Conservation (phyloP, 2,888 invertebrate species). For the Diaprepes abbreviatus region DNA sequence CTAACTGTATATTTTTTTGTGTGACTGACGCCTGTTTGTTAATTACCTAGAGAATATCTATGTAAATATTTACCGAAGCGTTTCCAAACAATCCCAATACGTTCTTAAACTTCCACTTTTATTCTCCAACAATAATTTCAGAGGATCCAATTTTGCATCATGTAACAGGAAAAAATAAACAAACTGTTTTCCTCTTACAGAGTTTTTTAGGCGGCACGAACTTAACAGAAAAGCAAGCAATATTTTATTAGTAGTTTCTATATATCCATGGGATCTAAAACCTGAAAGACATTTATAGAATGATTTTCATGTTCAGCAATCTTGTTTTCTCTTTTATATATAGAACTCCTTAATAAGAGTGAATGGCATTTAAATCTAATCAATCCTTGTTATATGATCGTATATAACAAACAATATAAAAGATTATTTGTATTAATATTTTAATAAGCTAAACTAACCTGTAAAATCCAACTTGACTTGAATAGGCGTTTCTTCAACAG, state of each 20-base stretch:
- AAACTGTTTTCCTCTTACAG: slow-evolving; percentile 53
- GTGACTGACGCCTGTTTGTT: no score
- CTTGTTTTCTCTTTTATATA: no score
- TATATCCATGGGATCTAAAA: slow-evolving; percentile 57
- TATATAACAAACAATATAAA: no score
- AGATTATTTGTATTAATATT: no score
- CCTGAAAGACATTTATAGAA: no score
- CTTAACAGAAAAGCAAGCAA: slow-evolving; percentile 58
- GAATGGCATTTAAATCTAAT: no score
- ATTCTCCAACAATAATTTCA: slow-evolving; percentile 59
- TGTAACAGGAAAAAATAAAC: slow-evolving; percentile 58
- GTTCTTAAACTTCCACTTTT: slow-evolving; percentile 55
- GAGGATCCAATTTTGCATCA: slow-evolving; percentile 57
- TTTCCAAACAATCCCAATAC: slow-evolving; percentile 65
- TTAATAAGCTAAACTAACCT: no score
- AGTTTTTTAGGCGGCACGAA: slow-evolving; percentile 57
- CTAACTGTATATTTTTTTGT: no score
- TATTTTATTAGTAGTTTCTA: slow-evolving; percentile 59
- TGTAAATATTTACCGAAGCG: slow-evolving; percentile 57
- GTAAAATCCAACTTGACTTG: slow-evolving; percentile 58
- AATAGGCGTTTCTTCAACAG: slow-evolving; percentile 56
- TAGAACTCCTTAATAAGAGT: no score
- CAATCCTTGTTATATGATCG: no score
- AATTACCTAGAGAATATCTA: slow-evolving; percentile 5
- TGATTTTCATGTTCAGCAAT: no score